phyloP scores from a whole-genome alignment of 1,140 invertebrate genomes.

The Drosophila busckii region DNA sequence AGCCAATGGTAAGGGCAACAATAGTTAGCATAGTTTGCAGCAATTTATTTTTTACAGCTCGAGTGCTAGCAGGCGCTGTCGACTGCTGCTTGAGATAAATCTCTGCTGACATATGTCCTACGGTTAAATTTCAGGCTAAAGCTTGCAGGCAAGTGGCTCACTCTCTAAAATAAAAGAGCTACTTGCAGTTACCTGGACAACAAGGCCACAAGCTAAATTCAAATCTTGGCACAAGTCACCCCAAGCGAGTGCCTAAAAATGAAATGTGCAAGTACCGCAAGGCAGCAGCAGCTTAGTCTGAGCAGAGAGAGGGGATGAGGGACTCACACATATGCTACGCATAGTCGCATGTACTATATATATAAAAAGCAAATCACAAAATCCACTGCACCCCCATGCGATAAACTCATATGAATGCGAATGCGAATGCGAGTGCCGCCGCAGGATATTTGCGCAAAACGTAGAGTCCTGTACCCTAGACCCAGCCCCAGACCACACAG shows the following conservation, averaged over 20 bases:
- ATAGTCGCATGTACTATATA: slow-evolving; percentile 23
- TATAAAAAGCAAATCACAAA: slow-evolving; percentile 70
- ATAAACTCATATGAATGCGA: slow-evolving; percentile 65
- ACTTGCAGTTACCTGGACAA: slow-evolving; percentile 23
- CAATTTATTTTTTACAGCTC: too few relatives aligned
- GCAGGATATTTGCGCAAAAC: slow-evolving; percentile 70
- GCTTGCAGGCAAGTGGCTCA: slow-evolving; percentile 20
- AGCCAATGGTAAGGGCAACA: too few relatives aligned
- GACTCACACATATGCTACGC: background rate
- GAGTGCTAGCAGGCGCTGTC: too few relatives aligned
- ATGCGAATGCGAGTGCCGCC: slow-evolving; percentile 37
- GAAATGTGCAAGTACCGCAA: slow-evolving; percentile 19
- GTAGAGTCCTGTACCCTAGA: slow-evolving; percentile 23
- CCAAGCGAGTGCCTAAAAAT: too few relatives aligned
- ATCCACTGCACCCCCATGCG: slow-evolving; percentile 52
- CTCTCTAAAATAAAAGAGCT: too few relatives aligned
- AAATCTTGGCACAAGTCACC: too few relatives aligned
- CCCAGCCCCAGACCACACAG: slow-evolving; percentile 20
- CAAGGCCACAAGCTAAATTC: slow-evolving; percentile 3
- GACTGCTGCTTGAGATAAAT: slow-evolving; percentile 16
- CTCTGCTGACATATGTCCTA: slow-evolving; percentile 24
- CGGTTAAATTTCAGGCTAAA: slow-evolving; percentile 1
- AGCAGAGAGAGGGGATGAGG: too few relatives aligned
- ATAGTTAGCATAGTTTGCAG: too few relatives aligned
- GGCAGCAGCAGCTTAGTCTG: too few relatives aligned